These are phyloP conservation scores for Dione vanillae DNA, from an alignment of 2,888 invertebrate genomes.

Conservation along the genomic window DNA sequence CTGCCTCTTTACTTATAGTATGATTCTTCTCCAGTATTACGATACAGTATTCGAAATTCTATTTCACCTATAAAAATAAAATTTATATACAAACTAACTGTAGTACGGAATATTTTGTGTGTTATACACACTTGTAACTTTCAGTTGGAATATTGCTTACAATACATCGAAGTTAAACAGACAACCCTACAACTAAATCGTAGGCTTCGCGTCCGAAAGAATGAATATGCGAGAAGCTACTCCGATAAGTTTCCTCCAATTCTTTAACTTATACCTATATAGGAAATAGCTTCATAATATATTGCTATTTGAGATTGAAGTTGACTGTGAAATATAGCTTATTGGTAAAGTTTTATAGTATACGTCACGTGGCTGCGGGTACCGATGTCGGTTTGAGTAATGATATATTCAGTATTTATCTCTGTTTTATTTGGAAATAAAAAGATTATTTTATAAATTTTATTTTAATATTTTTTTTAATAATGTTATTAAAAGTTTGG, in stretches of 20 bases:
- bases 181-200: conserved; percentile 57
- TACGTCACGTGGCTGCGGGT: conserved; percentile 70
- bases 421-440: conserved; percentile 6
- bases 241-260: conserved; percentile 72
- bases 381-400: conserved; percentile 54
- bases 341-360: conserved; percentile 83
- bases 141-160: background rate
- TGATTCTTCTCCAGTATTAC: no score
- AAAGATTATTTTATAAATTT: background rate
- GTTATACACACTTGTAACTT: background rate
- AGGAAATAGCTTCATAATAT: conserved; percentile 76
- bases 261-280: conserved; percentile 72
- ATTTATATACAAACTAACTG: background rate
- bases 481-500: background rate
- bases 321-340: conserved; percentile 80
- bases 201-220: conserved; percentile 60
- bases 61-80: background rate
- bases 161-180: conserved; percentile 34
- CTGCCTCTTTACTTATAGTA: no score
- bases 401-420: conserved; percentile 18
- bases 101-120: background rate
- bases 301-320: conserved; percentile 80
- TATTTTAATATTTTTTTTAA: background rate
- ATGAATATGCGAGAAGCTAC: conserved; percentile 69
- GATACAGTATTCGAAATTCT: no score